Evolutionary conservation across 2,797 vertebrate genomes (phyloP).

Genomic region (Clarias platycephalus): DNA sequence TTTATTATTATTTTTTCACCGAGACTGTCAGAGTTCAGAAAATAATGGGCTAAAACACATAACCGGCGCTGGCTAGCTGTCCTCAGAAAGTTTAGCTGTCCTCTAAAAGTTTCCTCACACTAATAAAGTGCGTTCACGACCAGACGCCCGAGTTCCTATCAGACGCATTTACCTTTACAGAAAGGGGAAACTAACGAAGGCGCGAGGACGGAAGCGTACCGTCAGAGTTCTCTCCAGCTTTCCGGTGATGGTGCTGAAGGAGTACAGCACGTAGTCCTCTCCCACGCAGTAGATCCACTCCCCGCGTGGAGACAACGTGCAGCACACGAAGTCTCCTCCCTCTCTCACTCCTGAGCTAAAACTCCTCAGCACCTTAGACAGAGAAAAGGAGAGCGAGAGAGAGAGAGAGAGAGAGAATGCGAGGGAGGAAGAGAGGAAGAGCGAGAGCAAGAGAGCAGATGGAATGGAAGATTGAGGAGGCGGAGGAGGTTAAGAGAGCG

Average conservation of each 20-base stretch:
- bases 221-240: constrained; percentile 98
- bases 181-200: background rate
- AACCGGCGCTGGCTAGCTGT: background rate
- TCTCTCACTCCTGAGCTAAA: constrained; percentile 98
- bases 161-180: background rate
- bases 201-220: constrained; percentile 68
- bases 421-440: constrained; percentile 22
- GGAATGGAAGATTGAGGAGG: constrained; percentile 36
- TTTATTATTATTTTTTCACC: too few species aligned
- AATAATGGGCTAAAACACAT: background rate
- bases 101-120: background rate
- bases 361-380: constrained; percentile 90
- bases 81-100: too few species aligned
- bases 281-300: constrained; percentile 99
- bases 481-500: constrained; percentile 31
- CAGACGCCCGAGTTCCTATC: too few species aligned
- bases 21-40: background rate
- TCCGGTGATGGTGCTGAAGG: constrained; percentile 96
- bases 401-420: constrained; percentile 4
- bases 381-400: background rate
- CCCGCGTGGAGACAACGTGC: constrained; percentile 92
- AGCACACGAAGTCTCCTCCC: constrained; percentile 97
- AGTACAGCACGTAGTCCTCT: constrained; percentile 97
- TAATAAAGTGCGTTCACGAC: background rate
- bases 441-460: constrained; percentile 34